Evolutionary conservation across 1,140 invertebrate species (phyloP).

Genomic region (Drosophila micromelanica): DNA sequence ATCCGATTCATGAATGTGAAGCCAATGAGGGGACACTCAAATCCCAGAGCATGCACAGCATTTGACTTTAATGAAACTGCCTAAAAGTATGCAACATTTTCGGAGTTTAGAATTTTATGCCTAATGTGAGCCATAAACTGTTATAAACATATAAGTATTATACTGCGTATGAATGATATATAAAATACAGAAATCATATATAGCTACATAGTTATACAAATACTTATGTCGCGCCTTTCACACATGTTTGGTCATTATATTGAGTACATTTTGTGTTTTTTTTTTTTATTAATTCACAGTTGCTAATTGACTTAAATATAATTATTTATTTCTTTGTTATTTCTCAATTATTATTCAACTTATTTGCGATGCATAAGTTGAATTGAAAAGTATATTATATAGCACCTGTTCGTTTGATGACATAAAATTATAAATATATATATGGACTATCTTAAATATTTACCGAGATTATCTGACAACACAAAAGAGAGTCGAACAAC

Average conservation of each 20-base stretch:
- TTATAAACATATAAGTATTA: background rate
- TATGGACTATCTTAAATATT: too few species aligned
- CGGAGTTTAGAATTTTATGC: background rate
- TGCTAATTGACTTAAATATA: constrained; percentile 57
- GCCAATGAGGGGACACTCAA: constrained; percentile 6
- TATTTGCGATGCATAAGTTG: constrained; percentile 26
- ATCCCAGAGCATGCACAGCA: constrained; percentile 56
- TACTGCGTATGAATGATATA: background rate
- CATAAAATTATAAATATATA: background rate
- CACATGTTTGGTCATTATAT: constrained; percentile 9
- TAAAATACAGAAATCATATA: background rate
- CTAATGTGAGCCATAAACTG: constrained; percentile 4
- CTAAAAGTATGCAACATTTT: constrained; percentile 52
- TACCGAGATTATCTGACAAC: too few species aligned
- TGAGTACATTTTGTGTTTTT: constrained; percentile 2
- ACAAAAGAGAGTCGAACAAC: background rate
- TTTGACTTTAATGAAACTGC: constrained; percentile 31
- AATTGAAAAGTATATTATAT: constrained; percentile 25
- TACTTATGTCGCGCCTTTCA: constrained; percentile 6
- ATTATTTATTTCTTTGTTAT: constrained; percentile 23
- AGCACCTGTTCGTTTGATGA: background rate
- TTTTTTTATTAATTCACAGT: constrained; percentile 8
- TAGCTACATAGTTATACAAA: constrained; percentile 1
- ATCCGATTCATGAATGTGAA: constrained; percentile 57
- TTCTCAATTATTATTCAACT: constrained; percentile 7